Base-by-base conservation (phyloP, 2,113 vertebrate species). In the Naja naja region DNA sequence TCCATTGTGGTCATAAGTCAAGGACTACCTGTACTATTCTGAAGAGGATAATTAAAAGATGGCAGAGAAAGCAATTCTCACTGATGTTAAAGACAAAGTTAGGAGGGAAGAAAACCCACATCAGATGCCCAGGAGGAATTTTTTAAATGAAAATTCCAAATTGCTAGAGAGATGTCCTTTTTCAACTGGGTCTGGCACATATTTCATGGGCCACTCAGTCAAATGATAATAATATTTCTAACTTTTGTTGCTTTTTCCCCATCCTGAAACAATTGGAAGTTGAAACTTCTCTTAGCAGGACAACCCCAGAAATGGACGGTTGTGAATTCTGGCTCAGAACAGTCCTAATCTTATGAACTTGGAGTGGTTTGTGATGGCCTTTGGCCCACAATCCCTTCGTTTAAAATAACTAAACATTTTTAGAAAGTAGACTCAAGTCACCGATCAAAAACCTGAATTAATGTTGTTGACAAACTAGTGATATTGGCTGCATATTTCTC, bases 401-500 rank as follows among this genome's bases (percentile, higher is more conserved):
- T 89, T 39, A 0, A 0, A 94, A 87, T 27, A 52, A 52, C 16
- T 58, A 52, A 56, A 27, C 27, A 4, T n/a, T 90, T 88, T 89
- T 91, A 93, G 89, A 89, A 87, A 25, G 25, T 91, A 92, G 34
- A 20, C 5, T 90, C 53, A 56, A 86, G 30, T 23, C 89, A 92
- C 54, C 27, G 56, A 85, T 89, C 52, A 89, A 90, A 30, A 60
- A 12, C 58, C 53, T 58, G 87, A 86, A 93, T 55, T 23, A 58
- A 58, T 45, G 43, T 91, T 91, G 34, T n/a, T 91, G 88, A 93
- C 93, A 56, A 87, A 3, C 47, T 90, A 86, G 88, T 91, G 85
- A 22, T 30, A 10, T 91, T 93, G 92, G 93, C 23, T 90, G 64
- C 89, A n/a, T 86, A 94, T 92, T 92, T 53, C 25, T 30, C 30